These are phyloP conservation scores for Esperia sulphurella DNA, from an alignment of 2,888 invertebrate species.

Conservation along the genomic window DNA sequence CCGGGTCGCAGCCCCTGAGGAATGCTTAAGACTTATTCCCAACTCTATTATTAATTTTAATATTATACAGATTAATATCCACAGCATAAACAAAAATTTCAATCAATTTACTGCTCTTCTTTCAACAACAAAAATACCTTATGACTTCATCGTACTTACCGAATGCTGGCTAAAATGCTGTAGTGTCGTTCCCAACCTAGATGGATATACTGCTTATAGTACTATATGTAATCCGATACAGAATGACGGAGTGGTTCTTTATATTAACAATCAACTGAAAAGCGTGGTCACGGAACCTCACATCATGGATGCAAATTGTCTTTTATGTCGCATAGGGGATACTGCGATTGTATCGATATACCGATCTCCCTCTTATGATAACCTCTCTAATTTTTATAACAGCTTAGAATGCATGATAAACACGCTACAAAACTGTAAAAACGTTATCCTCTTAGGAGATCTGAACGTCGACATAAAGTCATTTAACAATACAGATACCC, in stretches of 20 bases:
- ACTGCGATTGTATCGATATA: too few species aligned
- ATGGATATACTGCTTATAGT: background rate
- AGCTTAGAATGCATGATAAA: too few species aligned
- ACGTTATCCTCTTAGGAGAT: constrained; percentile 10
- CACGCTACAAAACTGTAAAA: too few species aligned
- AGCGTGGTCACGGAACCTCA: too few species aligned
- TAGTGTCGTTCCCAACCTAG: background rate
- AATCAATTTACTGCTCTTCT: background rate
- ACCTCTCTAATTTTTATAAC: too few species aligned
- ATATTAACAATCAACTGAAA: background rate
- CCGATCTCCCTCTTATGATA: too few species aligned
- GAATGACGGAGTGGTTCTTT: background rate
- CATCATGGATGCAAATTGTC: too few species aligned
- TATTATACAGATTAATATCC: background rate
- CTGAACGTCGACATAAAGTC: constrained; percentile 11
- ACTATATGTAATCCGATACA: background rate
- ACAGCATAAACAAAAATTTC: background rate
- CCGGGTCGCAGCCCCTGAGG: too few species aligned
- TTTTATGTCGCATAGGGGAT: too few species aligned
- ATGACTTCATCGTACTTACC: background rate
- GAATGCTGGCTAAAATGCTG: background rate
- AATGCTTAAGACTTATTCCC: too few species aligned
- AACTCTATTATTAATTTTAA: too few species aligned
- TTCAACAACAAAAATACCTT: background rate
- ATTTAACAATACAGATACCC: constrained; percentile 7